These are phyloP conservation scores for Sylvia borin DNA, from an alignment of 2,797 vertebrate genomes.

Conservation along the genomic window DNA sequence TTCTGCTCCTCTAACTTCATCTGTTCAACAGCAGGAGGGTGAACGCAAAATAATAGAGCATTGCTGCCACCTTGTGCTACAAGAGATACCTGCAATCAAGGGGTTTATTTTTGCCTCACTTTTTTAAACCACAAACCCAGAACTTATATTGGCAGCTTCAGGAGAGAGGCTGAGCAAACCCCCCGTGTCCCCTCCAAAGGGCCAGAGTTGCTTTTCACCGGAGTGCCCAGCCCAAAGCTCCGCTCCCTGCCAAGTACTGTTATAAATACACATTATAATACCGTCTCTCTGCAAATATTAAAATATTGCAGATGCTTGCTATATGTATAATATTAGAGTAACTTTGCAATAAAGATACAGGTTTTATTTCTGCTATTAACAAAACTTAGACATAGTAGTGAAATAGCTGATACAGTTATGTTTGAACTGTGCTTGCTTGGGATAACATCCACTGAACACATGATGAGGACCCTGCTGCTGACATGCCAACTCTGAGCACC, in stretches of 20 bases:
- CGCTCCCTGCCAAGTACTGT: not conserved
- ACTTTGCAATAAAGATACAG: not conserved
- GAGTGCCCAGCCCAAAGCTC: not conserved
- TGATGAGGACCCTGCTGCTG: not conserved
- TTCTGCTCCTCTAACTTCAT: not conserved
- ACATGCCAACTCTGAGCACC: not conserved
- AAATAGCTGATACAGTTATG: not conserved
- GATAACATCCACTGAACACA: not conserved
- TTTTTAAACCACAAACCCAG: not conserved
- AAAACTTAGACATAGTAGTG: not conserved
- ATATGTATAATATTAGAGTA: not conserved
- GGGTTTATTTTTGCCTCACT: not conserved
- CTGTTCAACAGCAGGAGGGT: not conserved
- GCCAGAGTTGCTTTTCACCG: not conserved
- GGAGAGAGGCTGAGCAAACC: not conserved
- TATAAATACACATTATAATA: not conserved
- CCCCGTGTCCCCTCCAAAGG: fast-evolving
- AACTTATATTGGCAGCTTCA: not conserved
- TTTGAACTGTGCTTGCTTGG: not conserved
- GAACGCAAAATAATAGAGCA: not conserved
- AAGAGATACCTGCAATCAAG: not conserved
- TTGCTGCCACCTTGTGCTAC: slow-evolving; percentile 46
- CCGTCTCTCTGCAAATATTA: not conserved
- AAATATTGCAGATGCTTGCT: not conserved
- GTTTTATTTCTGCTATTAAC: not conserved